These are phyloP conservation scores for Dryobota labecula DNA, from an alignment of 2,888 invertebrate genomes.

Conservation along the genomic window DNA sequence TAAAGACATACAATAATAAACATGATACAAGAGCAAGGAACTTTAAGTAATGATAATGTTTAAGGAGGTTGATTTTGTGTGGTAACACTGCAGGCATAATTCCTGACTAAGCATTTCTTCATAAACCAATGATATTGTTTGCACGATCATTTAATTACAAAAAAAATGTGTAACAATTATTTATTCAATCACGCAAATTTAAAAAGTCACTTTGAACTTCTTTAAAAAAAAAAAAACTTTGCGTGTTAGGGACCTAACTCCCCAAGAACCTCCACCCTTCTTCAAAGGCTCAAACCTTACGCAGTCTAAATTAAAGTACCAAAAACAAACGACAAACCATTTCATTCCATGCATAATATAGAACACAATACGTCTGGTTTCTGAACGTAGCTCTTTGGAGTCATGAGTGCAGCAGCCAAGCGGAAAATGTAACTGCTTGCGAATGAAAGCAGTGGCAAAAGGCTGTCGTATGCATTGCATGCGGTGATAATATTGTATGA, in stretches of 20 bases:
- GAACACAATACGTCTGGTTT: constrained; percentile 44
- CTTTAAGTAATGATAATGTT: too few species aligned
- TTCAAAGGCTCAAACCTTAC: neutral
- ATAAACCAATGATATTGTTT: too few species aligned
- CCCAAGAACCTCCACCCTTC: too few species aligned
- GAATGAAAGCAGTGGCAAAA: constrained; percentile 70
- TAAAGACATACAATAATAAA: too few species aligned
- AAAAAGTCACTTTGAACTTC: neutral
- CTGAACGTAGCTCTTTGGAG: constrained; percentile 50
- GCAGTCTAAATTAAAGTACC: constrained; percentile 15
- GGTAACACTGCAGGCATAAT: too few species aligned
- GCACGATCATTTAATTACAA: too few species aligned
- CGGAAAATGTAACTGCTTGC: constrained; percentile 69
- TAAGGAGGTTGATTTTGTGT: too few species aligned
- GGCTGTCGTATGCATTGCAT: constrained; percentile 63
- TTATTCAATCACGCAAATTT: too few species aligned
- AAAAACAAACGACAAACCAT: constrained; percentile 29
- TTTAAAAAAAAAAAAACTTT: neutral
- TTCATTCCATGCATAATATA: constrained; percentile 22
- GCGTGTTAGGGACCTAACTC: neutral
- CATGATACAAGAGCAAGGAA: too few species aligned
- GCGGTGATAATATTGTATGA: constrained; percentile 42
- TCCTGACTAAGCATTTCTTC: too few species aligned
- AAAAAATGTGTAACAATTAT: too few species aligned
- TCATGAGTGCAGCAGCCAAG: constrained; percentile 53